Evolutionary conservation across 2,113 vertebrate genomes (phyloP), one percentile per base, ranked within the genome.

Genomic region (Sisor rabdophorus): DNA sequence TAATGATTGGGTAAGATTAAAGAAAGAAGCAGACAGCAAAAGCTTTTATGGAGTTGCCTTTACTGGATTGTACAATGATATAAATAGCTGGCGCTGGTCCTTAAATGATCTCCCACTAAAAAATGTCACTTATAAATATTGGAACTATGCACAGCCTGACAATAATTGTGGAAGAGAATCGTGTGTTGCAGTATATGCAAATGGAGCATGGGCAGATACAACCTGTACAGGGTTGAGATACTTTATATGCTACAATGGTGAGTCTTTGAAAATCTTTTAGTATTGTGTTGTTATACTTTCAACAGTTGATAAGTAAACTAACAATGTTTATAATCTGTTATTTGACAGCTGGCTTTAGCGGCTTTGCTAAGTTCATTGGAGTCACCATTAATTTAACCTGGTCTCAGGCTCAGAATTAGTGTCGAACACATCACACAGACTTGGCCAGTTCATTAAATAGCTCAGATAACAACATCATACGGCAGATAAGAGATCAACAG

Each of bases 11-110:
- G 7, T 19, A 9, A 24, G 17, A 16, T 20, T 70, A 17, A 17
- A 20, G 9, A 20, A 40, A 17, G 53, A 24, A 26, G 30, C 30
- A 7, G 3, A 8, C 6, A 56, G 13, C 2, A 58, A 48, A 20
- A 0, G 1, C 1, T 58, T 58, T 9, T 19, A 22, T 0, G 2
- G 10, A 36, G 0, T 0, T 10, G 26, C 19, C 11, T 83, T 71
- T 78, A 50, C 72, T 3, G 81, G 81, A 40, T 36, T 81, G 19
- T 78, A 74, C 59, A 13, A 64, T 1, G 67, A 75, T 4, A 10
- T 44, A 3, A 16, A 56, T 2, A 65, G 59, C 63, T 83, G 82
- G 79, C 59, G 36, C 22, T 81, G 80, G 80, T 81, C 80, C 10
- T 52, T 50, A 9, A 55, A 50, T 2, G 22, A 64, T 8, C n/a